A percentile compares a stretch with the other conserved stretches of the same genome.
phyloP scores from a whole-genome alignment of 1,140 invertebrate species.

The Aphelenchoides besseyi region DNA sequence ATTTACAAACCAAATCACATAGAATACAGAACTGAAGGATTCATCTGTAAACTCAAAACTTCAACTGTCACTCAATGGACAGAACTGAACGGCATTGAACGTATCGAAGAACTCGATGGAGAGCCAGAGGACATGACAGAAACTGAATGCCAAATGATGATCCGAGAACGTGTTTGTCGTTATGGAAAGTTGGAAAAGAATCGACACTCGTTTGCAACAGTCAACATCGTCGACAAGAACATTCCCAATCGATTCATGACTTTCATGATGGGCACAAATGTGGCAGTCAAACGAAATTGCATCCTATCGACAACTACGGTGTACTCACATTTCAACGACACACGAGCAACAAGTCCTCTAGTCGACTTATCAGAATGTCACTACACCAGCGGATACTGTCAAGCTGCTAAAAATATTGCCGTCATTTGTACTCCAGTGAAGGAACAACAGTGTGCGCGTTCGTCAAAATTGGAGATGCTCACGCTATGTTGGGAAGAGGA shows the following conservation, averaged over 20 bases:
- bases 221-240: background rate
- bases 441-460: background rate
- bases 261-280: background rate
- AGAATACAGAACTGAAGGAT: background rate
- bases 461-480: background rate
- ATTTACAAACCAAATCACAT: background rate
- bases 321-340: background rate
- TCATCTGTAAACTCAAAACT: background rate
- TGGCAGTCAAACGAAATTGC: background rate
- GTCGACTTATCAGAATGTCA: background rate
- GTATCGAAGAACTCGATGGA: background rate
- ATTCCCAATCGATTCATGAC: background rate
- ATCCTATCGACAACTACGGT: background rate
- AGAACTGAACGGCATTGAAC: background rate
- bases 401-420: background rate
- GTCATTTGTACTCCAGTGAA: background rate
- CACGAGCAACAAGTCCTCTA: background rate
- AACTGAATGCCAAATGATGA: background rate
- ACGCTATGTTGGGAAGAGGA: background rate
- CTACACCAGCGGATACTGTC: background rate
- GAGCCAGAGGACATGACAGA: background rate
- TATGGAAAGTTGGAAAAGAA: background rate
- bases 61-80: background rate
- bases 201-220: background rate
- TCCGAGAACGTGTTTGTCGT: background rate